Evolutionary conservation across 1,140 invertebrate genomes (phyloP).

Genomic region (Centruroides vittatus): DNA sequence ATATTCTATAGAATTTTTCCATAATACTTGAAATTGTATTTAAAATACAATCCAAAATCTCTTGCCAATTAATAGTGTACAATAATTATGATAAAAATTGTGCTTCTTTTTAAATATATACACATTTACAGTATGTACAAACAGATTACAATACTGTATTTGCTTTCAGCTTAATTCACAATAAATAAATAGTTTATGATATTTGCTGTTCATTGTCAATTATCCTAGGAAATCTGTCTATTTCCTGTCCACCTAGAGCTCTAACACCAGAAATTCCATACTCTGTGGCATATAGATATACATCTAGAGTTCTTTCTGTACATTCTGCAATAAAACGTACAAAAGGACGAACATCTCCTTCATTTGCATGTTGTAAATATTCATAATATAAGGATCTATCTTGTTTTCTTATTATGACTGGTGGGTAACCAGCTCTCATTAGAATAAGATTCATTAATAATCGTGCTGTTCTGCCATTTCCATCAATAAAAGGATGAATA

Average conservation of each 20-base stretch:
- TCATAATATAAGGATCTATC: constrained; percentile 63
- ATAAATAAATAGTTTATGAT: not conserved
- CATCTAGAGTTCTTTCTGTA: constrained; percentile 81
- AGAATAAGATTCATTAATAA: constrained; percentile 92
- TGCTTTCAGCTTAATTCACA: no score
- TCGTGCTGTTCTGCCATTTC: constrained; percentile 86
- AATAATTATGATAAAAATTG: no score
- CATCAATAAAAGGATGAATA: constrained; percentile 85
- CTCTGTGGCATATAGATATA: constrained; percentile 61
- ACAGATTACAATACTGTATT: no score
- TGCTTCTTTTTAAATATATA: no score
- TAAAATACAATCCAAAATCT: no score
- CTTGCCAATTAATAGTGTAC: no score
- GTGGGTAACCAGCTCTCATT: constrained; percentile 96
- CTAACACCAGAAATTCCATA: constrained; percentile 3
- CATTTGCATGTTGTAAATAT: constrained; percentile 73
- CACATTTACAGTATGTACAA: no score
- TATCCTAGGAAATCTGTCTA: not conserved
- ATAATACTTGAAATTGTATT: no score
- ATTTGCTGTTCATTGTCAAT: not conserved
- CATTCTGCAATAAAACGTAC: constrained; percentile 88
- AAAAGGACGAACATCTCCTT: constrained; percentile 83
- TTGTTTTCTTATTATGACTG: constrained; percentile 86
- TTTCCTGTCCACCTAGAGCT: constrained; percentile 1
- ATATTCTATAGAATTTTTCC: no score